These are phyloP conservation scores for Isotomurus palustris DNA, from an alignment of 2,888 invertebrate species.

Conservation along the genomic window DNA sequence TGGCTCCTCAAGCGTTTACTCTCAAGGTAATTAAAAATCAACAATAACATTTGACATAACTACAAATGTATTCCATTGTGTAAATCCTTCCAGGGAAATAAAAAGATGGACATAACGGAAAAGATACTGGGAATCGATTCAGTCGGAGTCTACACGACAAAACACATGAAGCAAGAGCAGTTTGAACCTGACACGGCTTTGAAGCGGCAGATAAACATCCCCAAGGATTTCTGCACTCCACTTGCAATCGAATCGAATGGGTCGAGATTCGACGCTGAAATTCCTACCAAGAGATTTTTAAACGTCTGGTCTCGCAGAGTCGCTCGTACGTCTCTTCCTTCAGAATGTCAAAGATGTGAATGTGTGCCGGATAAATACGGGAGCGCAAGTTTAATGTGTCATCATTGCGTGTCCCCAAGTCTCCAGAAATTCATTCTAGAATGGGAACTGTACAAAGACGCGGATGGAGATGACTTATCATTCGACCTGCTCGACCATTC, in stretches of 20 bases:
- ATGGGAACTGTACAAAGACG: constrained; percentile 34
- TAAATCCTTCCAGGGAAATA: not conserved
- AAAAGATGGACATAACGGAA: constrained; percentile 23
- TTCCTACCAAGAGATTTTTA: constrained; percentile 48
- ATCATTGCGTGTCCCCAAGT: constrained; percentile 48
- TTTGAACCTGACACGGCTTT: constrained; percentile 48
- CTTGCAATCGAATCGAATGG: constrained; percentile 51
- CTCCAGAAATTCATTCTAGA: constrained; percentile 47
- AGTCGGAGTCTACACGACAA: constrained; percentile 49
- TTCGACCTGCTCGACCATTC: not conserved
- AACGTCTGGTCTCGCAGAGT: constrained; percentile 50
- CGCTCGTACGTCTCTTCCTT: constrained; percentile 48
- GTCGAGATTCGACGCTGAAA: constrained; percentile 49
- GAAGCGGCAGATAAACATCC: constrained; percentile 48
- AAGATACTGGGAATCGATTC: constrained; percentile 49
- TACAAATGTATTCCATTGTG: not conserved
- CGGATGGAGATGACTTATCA: constrained; percentile 32
- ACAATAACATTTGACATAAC: not conserved
- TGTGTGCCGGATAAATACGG: constrained; percentile 51
- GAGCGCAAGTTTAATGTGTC: constrained; percentile 50
- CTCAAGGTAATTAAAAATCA: constrained; percentile 31
- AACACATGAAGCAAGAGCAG: constrained; percentile 44
- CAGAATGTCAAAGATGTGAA: constrained; percentile 52
- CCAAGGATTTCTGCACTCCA: constrained; percentile 50
- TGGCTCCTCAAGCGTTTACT: constrained; percentile 47